Evolutionary conservation across 2,113 vertebrate species (phyloP).

Genomic region (Ginglymostoma cirratum): DNA sequence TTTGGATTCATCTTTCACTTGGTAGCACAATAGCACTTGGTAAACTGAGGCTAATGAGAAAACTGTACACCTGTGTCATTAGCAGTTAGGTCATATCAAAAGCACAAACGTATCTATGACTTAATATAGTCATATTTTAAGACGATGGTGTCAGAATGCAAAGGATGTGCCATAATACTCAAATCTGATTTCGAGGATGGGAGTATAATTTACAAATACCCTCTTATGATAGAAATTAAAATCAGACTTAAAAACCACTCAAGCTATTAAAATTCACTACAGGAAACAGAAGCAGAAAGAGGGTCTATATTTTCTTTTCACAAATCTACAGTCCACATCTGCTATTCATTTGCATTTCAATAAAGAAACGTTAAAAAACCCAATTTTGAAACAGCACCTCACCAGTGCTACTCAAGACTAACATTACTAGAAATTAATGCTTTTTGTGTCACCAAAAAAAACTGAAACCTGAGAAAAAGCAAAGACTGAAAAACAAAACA

Average conservation of each 20-base stretch:
- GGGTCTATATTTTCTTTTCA: neutral
- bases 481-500: neutral
- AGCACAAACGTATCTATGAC: too few species aligned
- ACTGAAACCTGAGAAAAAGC: neutral
- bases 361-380: neutral
- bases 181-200: neutral
- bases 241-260: neutral
- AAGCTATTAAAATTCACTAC: neutral
- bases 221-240: neutral
- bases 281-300: neutral
- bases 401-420: neutral
- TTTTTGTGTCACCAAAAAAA: neutral
- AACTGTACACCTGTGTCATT: neutral
- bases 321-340: neutral
- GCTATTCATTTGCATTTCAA: neutral
- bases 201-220: neutral
- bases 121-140: too few species aligned
- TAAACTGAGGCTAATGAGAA: neutral
- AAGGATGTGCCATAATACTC: neutral
- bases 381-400: neutral
- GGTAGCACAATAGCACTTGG: too few species aligned
- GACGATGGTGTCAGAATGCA: neutral
- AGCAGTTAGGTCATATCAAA: neutral
- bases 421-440: neutral
- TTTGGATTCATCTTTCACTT: neutral